Conservation (phyloP, 2,113 vertebrate genomes). For the Oreochromis niloticus region DNA sequence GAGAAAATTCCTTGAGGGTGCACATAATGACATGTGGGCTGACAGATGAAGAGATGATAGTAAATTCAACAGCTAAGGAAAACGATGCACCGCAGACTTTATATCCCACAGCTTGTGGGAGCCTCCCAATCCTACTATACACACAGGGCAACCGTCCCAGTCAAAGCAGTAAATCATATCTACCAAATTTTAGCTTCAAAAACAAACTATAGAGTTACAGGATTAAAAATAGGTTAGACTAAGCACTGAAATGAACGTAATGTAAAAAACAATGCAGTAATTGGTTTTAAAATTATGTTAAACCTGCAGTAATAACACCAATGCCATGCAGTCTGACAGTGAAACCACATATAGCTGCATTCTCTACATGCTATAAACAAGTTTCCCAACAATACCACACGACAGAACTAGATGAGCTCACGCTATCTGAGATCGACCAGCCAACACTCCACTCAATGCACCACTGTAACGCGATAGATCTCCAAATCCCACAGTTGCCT, state of each 20-base stretch:
- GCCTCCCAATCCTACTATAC: not conserved
- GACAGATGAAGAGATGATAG: constrained; percentile 17
- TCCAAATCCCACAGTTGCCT: constrained; percentile 28
- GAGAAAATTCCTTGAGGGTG: constrained; percentile 25
- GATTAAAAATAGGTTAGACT: not conserved
- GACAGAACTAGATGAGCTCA: not conserved
- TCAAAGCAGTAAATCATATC: not conserved
- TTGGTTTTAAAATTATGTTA: not conserved
- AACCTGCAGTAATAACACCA: not conserved
- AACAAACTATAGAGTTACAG: not conserved
- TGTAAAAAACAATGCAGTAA: not conserved
- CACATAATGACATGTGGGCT: constrained; percentile 19
- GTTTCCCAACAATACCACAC: not conserved
- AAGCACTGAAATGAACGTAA: not conserved
- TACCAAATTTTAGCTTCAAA: not conserved
- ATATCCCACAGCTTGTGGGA: constrained; percentile 19
- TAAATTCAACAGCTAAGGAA: constrained; percentile 27
- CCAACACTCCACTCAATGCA: constrained; percentile 36
- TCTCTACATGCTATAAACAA: constrained; percentile 2
- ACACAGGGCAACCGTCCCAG: not conserved
- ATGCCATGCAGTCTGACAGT: constrained; percentile 5
- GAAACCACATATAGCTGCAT: not conserved
- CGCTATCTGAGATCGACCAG: not conserved
- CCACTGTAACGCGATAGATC: constrained; percentile 12
- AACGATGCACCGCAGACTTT: constrained; percentile 16